Percentiles rank a stretch among this genome's conserved stretches.
These are phyloP conservation scores for Megalops cyprinoides DNA, from an alignment of 2,797 vertebrate species.

Conservation along the genomic window DNA sequence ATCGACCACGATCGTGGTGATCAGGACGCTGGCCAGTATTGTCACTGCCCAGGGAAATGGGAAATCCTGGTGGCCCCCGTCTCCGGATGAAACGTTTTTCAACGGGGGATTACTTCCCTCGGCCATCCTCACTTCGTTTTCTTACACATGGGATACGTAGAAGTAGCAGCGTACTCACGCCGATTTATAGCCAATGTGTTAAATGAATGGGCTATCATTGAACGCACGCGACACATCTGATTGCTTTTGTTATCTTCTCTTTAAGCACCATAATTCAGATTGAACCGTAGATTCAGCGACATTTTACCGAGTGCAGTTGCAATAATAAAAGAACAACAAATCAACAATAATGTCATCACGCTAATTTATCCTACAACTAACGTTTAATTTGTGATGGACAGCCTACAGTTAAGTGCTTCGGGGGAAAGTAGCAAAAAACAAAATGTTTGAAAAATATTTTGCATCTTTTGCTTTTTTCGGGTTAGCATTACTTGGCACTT, in stretches of 20 bases:
- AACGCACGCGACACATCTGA: conserved; percentile 4
- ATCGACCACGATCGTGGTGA: conserved; percentile 81
- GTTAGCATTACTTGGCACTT: background rate
- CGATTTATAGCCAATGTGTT: conserved; percentile 51
- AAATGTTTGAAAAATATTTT: no score
- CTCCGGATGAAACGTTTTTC: conserved; percentile 50
- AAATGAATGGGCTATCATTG: background rate
- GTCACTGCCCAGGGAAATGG: conserved; percentile 73
- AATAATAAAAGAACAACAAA: background rate
- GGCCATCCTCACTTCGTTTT: conserved; percentile 60
- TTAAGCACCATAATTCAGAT: conserved; percentile 4
- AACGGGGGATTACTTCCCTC: conserved; percentile 42
- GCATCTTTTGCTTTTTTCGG: background rate
- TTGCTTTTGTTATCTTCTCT: conserved; percentile 9
- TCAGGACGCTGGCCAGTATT: conserved; percentile 76
- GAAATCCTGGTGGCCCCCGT: conserved; percentile 56
- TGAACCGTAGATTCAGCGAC: background rate
- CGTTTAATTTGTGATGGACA: background rate
- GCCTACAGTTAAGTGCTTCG: background rate
- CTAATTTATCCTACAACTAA: background rate
- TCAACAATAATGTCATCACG: background rate
- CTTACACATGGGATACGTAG: conserved; percentile 60
- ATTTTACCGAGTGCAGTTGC: no score
- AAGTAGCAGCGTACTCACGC: conserved; percentile 61
- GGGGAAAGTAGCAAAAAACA: background rate